phyloP scores from a whole-genome alignment of 2,888 invertebrate species.

The Drosophila macrothrix region DNA sequence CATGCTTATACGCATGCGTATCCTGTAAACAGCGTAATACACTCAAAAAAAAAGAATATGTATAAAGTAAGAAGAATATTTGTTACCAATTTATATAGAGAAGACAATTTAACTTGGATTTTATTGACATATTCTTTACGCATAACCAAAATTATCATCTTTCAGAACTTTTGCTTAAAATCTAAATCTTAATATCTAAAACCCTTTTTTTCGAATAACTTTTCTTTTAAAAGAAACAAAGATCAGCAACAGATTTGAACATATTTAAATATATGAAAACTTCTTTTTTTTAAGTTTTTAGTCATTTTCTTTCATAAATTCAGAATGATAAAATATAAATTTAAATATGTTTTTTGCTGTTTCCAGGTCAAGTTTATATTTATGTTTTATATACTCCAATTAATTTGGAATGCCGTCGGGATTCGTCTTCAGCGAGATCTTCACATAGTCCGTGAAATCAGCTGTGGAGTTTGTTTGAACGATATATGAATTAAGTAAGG shows the following conservation, averaged over 20 bases:
- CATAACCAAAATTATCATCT: no score
- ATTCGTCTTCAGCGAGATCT: neutral
- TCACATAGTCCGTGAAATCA: no score
- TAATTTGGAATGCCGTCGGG: neutral
- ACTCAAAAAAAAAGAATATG: neutral
- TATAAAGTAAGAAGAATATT: no score
- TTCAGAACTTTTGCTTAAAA: neutral
- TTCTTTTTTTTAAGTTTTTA: no score
- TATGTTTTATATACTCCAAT: neutral
- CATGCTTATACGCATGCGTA: constrained; percentile 65
- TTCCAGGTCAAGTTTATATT: no score
- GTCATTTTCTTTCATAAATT: neutral
- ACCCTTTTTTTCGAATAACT: neutral
- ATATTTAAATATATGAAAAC: neutral
- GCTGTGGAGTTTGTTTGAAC: neutral
- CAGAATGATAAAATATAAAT: neutral
- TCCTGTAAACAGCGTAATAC: constrained; percentile 15
- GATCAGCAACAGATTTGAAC: neutral
- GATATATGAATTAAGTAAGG: neutral
- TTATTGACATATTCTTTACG: no score
- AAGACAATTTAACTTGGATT: no score
- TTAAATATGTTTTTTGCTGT: no score
- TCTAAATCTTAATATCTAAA: neutral
- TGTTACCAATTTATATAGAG: no score
- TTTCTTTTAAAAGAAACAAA: neutral